These are phyloP conservation scores for Puntigrus tetrazona DNA, from an alignment of 2,113 vertebrate species.

Conservation along the genomic window DNA sequence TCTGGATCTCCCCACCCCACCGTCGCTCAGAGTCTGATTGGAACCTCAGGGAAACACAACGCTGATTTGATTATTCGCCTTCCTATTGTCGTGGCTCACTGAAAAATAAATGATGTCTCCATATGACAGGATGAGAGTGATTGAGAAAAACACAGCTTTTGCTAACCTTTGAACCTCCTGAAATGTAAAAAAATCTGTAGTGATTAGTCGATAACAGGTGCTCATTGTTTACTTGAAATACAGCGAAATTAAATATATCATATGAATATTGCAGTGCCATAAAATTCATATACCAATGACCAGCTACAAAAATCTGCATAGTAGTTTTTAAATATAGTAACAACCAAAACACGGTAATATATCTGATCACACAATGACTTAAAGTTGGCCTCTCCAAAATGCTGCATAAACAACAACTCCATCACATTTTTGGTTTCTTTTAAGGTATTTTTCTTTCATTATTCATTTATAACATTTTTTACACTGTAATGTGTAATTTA, in stretches of 20 bases:
- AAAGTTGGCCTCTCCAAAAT: neutral
- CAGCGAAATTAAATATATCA: no score
- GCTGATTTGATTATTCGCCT: slow-evolving; percentile 57
- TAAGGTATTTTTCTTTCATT: no score
- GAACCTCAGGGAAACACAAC: slow-evolving; percentile 52
- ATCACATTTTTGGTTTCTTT: no score
- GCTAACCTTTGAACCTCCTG: neutral
- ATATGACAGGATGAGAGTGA: slow-evolving; percentile 20
- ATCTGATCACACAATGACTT: neutral
- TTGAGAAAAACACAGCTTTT: slow-evolving; percentile 24
- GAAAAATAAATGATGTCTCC: slow-evolving; percentile 38
- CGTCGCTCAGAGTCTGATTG: slow-evolving; percentile 50
- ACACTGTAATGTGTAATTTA: neutral
- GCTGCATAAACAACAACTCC: neutral
- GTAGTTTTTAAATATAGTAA: neutral
- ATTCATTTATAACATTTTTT: neutral
- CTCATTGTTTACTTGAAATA: no score
- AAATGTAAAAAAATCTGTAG: neutral
- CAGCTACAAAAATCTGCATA: no score
- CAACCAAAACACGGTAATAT: neutral
- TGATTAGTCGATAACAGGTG: neutral
- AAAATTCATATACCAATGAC: no score
- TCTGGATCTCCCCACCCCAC: slow-evolving; percentile 45
- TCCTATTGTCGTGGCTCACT: slow-evolving; percentile 51
- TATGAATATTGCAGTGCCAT: no score